phyloP scores from a whole-genome alignment of 2,888 invertebrate species.

The Omphaloscelis lunosa region DNA sequence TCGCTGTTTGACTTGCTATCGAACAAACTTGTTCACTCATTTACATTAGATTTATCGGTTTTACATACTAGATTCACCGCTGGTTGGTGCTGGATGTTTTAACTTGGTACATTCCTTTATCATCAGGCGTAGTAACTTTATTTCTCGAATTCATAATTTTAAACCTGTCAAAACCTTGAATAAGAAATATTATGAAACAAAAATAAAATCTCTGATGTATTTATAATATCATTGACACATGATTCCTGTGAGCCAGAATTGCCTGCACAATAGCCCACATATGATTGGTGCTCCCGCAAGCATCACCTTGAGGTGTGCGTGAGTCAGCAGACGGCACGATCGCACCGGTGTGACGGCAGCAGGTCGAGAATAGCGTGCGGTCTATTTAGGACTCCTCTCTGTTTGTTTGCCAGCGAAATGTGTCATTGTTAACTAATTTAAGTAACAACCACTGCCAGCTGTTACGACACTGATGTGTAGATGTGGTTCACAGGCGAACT shows the following conservation, averaged over 20 bases:
- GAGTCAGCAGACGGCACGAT: constrained; percentile 87
- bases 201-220: constrained; percentile 34
- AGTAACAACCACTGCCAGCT: constrained; percentile 89
- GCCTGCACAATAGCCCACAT: constrained; percentile 59
- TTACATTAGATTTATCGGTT: constrained; percentile 62
- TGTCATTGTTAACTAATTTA: constrained; percentile 91
- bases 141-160: constrained; percentile 8
- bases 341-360: constrained; percentile 87
- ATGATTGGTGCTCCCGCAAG: constrained; percentile 69
- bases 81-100: constrained; percentile 23
- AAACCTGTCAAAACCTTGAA: constrained; percentile 22
- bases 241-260: constrained; percentile 60
- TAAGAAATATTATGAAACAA: constrained; percentile 29
- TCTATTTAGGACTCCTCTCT: constrained; percentile 89
- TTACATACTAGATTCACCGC: constrained; percentile 53
- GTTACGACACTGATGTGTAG: constrained; percentile 82
- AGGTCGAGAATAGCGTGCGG: constrained; percentile 88
- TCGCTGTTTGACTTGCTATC: constrained; percentile 68
- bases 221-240: constrained; percentile 43
- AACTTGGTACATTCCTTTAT: not conserved
- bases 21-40: constrained; percentile 69
- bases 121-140: not conserved
- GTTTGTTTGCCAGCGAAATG: constrained; percentile 91
- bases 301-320: constrained; percentile 88
- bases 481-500: constrained; percentile 74